A percentile compares a stretch with the other conserved stretches of the same genome.
Conservation (phyloP, 2,797 vertebrate species). For the Leucoraja ocellata region DNA sequence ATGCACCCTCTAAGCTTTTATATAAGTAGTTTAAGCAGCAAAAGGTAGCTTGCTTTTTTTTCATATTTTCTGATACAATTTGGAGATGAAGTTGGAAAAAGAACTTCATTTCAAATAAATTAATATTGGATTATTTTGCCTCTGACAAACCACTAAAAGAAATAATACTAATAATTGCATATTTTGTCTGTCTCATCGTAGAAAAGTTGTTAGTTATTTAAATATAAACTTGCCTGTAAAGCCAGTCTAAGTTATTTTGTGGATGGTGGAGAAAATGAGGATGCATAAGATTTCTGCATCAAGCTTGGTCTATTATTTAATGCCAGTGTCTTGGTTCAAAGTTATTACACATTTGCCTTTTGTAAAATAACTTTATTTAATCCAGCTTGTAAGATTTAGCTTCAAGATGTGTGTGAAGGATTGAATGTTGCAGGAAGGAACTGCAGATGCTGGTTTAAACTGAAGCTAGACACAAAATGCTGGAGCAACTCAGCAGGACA, state of each 20-base stretch:
- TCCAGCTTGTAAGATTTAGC: neutral
- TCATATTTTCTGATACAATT: neutral
- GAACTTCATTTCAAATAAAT: neutral
- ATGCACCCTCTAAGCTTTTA: neutral
- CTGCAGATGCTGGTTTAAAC: too few species aligned
- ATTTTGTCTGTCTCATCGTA: neutral
- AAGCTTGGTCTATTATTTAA: neutral
- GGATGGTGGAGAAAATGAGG: neutral
- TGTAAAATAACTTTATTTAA: neutral
- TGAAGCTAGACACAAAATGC: too few species aligned
- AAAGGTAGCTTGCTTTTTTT: neutral
- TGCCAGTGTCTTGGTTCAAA: neutral
- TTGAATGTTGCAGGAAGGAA: too few species aligned
- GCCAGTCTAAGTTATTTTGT: neutral
- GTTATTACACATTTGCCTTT: neutral
- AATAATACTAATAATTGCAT: neutral
- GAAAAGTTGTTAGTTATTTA: neutral
- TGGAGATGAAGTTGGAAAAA: neutral
- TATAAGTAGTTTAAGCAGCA: neutral
- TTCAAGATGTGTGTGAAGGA: neutral
- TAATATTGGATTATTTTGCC: neutral
- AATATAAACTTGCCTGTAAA: neutral
- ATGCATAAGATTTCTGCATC: neutral
- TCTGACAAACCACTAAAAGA: neutral
- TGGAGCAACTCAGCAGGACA: too few species aligned